Conservation (phyloP, 2,888 invertebrate species). For the Trichacis sp. region DNA sequence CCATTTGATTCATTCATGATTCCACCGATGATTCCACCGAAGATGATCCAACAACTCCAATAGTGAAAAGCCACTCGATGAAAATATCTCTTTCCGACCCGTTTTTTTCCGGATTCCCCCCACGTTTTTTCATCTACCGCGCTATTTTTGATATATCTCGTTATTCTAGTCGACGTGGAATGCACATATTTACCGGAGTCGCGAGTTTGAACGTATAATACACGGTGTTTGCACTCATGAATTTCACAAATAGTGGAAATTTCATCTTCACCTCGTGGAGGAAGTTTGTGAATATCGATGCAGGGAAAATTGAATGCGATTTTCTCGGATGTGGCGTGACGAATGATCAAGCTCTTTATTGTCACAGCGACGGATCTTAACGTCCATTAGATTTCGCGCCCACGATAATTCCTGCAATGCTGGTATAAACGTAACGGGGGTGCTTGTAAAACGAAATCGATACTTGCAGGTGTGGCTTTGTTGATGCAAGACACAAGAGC, state of each 20-base stretch:
- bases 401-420: slow-evolving; percentile 8
- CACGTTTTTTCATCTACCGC: not conserved
- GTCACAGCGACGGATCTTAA: slow-evolving; percentile 12
- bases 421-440: slow-evolving; percentile 22
- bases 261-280: slow-evolving; percentile 18
- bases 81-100: too few species aligned
- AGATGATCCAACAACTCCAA: too few species aligned
- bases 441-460: slow-evolving; percentile 30
- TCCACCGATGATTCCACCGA: too few species aligned
- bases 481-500: slow-evolving; percentile 25
- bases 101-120: not conserved
- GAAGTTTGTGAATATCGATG: slow-evolving; percentile 11
- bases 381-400: slow-evolving; percentile 2
- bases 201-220: slow-evolving; percentile 31
- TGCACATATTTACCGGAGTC: slow-evolving; percentile 25
- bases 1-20: too few species aligned
- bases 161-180: not conserved
- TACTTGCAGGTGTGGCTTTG: slow-evolving; percentile 35
- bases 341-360: slow-evolving; percentile 12
- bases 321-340: slow-evolving; percentile 3
- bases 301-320: slow-evolving; percentile 17
- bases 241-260: slow-evolving; percentile 21
- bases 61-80: too few species aligned
- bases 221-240: slow-evolving; percentile 29
- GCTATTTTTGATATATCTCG: not conserved